phyloP scores from a whole-genome alignment of 2,797 vertebrate species.

The Phaenicophaeus curvirostris region DNA sequence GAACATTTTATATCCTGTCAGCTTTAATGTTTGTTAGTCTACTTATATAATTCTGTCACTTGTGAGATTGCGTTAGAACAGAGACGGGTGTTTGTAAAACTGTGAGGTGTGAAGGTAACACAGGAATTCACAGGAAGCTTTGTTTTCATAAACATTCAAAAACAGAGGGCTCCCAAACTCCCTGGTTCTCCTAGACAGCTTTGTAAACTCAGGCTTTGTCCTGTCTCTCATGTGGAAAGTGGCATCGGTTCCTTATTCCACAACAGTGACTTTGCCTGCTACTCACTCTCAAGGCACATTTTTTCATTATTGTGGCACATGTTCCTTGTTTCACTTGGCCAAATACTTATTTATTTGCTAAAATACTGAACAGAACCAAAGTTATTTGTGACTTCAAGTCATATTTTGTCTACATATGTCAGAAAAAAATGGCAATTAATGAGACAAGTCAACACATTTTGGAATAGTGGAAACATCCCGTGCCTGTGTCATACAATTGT shows the following conservation, averaged over 20 bases:
- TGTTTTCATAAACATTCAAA: not conserved
- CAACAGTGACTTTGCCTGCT: not conserved
- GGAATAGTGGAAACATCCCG: not conserved
- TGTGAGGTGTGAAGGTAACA: not conserved
- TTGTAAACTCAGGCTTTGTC: not conserved
- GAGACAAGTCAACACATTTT: not conserved
- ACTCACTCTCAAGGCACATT: not conserved
- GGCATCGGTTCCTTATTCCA: not conserved
- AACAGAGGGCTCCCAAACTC: not conserved
- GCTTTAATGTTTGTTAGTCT: slow-evolving; percentile 18
- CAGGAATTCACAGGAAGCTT: not conserved
- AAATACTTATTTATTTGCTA: not conserved
- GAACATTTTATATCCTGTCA: slow-evolving; percentile 32
- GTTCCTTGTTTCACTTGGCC: not conserved
- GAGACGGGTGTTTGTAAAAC: not conserved
- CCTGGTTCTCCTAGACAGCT: not conserved
- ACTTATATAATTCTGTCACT: slow-evolving; percentile 16
- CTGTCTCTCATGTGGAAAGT: not conserved
- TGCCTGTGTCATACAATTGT: not conserved
- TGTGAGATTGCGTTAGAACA: not conserved
- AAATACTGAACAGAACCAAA: not conserved
- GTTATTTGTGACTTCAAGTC: not conserved
- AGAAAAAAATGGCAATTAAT: not conserved
- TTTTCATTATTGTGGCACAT: not conserved
- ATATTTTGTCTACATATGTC: not conserved